phyloP scores from a whole-genome alignment of 2,888 invertebrate genomes.

The Silvanus unidentatus region DNA sequence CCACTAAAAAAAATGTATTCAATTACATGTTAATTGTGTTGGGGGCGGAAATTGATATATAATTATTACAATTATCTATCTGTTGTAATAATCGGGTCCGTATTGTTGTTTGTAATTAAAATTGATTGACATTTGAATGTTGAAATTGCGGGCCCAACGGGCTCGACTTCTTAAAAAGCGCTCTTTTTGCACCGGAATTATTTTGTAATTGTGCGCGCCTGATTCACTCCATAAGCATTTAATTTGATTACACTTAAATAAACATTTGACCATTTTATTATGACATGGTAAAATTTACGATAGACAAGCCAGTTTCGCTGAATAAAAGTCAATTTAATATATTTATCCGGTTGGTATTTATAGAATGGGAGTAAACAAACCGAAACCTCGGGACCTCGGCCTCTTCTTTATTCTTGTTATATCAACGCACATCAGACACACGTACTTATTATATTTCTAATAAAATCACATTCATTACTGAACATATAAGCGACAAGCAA shows the following conservation, averaged over 20 bases:
- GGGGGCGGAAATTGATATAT: neutral
- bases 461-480: neutral
- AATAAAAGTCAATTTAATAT: slow-evolving; percentile 32
- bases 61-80: too few relatives aligned
- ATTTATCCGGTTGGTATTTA: slow-evolving; percentile 38
- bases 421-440: too few relatives aligned
- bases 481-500: neutral
- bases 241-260: slow-evolving; percentile 29
- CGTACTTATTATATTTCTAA: neutral
- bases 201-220: too few relatives aligned
- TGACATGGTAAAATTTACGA: slow-evolving; percentile 37
- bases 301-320: slow-evolving; percentile 22
- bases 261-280: slow-evolving; percentile 36
- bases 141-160: too few relatives aligned
- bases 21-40: neutral
- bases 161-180: too few relatives aligned
- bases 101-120: too few relatives aligned
- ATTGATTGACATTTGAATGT: too few relatives aligned
- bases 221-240: slow-evolving; percentile 1
- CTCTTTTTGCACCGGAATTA: too few relatives aligned
- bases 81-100: too few relatives aligned
- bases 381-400: slow-evolving; percentile 13
- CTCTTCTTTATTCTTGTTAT: slow-evolving; percentile 2
- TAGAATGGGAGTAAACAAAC: slow-evolving; percentile 37
- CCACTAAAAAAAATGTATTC: too few relatives aligned